Evolutionary conservation across 2,113 vertebrate genomes (phyloP), one percentile per base, ranked within the genome.

Genomic region (Aplodontia rufa): DNA sequence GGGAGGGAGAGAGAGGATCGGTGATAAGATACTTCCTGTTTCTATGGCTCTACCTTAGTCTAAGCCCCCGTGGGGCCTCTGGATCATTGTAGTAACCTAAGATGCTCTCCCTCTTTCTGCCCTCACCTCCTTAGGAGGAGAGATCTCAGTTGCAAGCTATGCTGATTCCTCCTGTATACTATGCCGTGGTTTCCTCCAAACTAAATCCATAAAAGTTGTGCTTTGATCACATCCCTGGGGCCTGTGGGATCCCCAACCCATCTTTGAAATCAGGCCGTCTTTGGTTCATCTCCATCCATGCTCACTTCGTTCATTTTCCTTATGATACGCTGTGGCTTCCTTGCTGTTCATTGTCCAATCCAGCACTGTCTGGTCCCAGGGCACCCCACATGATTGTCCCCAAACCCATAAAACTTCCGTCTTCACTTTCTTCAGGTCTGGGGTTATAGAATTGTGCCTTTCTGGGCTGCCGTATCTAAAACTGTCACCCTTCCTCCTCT

Each of bases 161-260:
- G 5, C 5, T 7, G 10, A 10, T 78, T 26, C 19, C 8, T 11
- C 68, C 16, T 37, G 32, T 47, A 17, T 68, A 87, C 55, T 45
- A 37, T 74, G 69, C 60, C 35, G 1, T 66, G 32, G 35, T 26
- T 84, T 49, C 45, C n/a, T n/a, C n/a, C n/a, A n/a, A n/a, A n/a
- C n/a, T n/a, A n/a, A n/a, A n/a, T 74, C n/a, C 8, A 7, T 17
- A 62, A 49, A 37, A 83, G 16, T 5, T 32, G 26, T 11, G 2
- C 3, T 28, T 19, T 69, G 47, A 20, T 64, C 12, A 55, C 30
- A 17, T 9, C 13, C 62, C 0, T 10, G 1, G 32, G 49, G 37
- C 13, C 64, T n/a, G 3, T 4, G 2, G 22, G 75, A 19, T 30
- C 14, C 72, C 24, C 40, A n/a, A 3, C 1, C 1, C 20, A 22